These are phyloP conservation scores for Oligia strigilis DNA, from an alignment of 2,888 invertebrate species.

Conservation along the genomic window DNA sequence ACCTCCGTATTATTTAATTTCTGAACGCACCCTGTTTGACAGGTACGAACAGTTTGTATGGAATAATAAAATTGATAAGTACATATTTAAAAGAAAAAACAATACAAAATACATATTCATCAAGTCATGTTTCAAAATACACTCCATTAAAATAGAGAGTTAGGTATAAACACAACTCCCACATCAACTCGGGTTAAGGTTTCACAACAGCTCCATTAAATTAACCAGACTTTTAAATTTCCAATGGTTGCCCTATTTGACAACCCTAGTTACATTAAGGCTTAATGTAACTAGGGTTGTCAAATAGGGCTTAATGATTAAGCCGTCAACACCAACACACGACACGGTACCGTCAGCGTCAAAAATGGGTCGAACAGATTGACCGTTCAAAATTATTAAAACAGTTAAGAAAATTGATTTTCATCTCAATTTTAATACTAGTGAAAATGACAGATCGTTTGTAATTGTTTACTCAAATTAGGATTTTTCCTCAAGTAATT, in stretches of 20 bases:
- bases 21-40: no score
- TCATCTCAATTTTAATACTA: neutral
- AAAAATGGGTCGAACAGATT: neutral
- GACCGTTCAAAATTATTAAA: neutral
- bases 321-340: conserved; percentile 6
- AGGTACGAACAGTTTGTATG: no score
- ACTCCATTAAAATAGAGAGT: neutral
- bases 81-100: no score
- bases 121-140: no score
- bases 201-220: conserved; percentile 18
- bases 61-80: no score
- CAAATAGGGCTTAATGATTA: no score
- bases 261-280: conserved; percentile 39
- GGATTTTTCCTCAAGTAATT: no score
- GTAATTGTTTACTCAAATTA: no score
- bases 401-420: neutral
- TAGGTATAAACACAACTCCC: conserved; percentile 9
- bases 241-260: conserved; percentile 21
- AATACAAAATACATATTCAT: no score
- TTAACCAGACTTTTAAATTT: conserved; percentile 8
- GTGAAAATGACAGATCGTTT: neutral
- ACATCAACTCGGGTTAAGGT: conserved; percentile 25
- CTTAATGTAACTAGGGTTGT: no score
- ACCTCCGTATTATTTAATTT: no score
- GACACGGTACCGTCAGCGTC: neutral